Conservation (phyloP, 1,140 invertebrate species). For the Lysiphlebus fabarum region DNA sequence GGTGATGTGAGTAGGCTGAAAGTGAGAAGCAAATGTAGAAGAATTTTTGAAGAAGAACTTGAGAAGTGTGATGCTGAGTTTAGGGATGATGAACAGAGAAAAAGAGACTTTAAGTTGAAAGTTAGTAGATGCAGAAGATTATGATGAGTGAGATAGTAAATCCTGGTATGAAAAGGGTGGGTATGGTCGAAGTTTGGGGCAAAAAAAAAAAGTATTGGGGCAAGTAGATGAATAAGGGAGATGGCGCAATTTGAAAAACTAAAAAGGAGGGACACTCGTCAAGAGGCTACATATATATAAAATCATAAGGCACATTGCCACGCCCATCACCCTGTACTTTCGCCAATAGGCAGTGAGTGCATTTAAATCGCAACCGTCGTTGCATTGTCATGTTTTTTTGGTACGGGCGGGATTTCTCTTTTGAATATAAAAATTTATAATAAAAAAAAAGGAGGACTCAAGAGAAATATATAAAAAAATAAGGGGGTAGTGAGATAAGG, state of each 20-base stretch:
- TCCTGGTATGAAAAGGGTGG: background rate
- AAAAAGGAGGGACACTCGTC: conserved; percentile 9
- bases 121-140: background rate
- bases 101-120: background rate
- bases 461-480: conserved; percentile 5
- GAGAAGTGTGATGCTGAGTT: background rate
- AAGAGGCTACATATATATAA: conserved; percentile 47
- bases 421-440: too few species aligned
- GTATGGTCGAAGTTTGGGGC: too few species aligned
- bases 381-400: conserved; percentile 48
- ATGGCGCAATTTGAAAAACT: conserved; percentile 16
- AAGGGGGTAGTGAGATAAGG: conserved; percentile 21
- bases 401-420: conserved; percentile 39
- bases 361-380: conserved; percentile 51
- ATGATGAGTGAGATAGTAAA: background rate
- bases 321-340: conserved; percentile 48
- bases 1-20: background rate
- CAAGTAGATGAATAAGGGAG: conserved; percentile 24
- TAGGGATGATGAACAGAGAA: conserved; percentile 14
- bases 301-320: conserved; percentile 51
- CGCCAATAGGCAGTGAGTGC: conserved; percentile 48
- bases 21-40: background rate
- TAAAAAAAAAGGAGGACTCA: too few species aligned
- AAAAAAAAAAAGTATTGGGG: background rate
- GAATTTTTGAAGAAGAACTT: conserved; percentile 3